Base-by-base conservation (phyloP, 2,888 invertebrate species). In the Trachelus iudaicus region DNA sequence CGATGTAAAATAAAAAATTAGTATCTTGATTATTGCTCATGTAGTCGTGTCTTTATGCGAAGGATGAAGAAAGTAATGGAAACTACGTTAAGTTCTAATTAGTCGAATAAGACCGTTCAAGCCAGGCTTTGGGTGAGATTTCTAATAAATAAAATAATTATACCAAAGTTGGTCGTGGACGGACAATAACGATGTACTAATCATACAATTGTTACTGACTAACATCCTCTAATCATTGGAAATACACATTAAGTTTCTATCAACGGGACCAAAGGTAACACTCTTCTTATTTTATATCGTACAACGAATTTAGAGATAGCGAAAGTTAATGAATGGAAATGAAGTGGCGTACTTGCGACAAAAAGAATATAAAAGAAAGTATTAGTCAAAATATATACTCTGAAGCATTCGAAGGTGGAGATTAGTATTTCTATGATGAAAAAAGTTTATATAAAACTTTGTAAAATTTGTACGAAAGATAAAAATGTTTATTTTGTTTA, bases 181-280 rank as follows among this genome's bases (percentile, higher is more conserved):
- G 83, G 82, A 81, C 69, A 79, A 74, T 34, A 37, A 74, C 56
- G 74, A 79, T 80, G 78, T 82, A 81, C 73, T 79, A 82, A 82
- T 81, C 75, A 79, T 73, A 73, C 71, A 79, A 75, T 73, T 79
- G 79, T 80, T 76, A 76, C 78, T 78, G 81, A 86, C 79, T 86
- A 86, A 87, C 82, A 84, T 75, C 80, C 85, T 83, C 86, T 88
- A 86, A 87, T 85, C 83, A 83, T 85, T 85, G 85, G 81, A 81
- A 84, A 84, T 87, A 88, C 86, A 83, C 78, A 85, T 78, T 87
- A 88, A 89, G 88, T 89, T 89, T 89, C 87, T 87, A 89, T 87
- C 85, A 88, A 87, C 85, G 89, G 89, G 89, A 90, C 90, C 90
- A 90, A 90, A 90, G 89, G 89, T 89, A 88, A 88, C 86, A 83